phyloP scores from a whole-genome alignment of 2,113 vertebrate genomes.

The Elephas maximus region DNA sequence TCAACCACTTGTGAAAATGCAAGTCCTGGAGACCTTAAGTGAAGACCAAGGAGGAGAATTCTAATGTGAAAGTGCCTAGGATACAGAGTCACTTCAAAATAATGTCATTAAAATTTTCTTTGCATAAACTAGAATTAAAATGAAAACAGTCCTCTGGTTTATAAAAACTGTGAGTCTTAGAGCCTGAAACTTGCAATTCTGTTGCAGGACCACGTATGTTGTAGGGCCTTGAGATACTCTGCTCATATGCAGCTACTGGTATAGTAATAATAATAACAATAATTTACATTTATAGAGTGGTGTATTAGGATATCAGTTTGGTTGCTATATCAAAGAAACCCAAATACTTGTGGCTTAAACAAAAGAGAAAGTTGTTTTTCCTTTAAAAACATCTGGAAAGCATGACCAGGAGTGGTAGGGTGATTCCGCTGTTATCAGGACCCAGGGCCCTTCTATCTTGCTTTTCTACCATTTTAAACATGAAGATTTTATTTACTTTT shows the following conservation, averaged over 20 bases:
- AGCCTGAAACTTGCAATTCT: not conserved
- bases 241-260: not conserved
- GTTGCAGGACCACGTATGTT: not conserved
- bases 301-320: not conserved
- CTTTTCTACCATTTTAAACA: not conserved
- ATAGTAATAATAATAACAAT: not conserved
- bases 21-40: not conserved
- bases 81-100: not conserved
- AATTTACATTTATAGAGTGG: not conserved
- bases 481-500: not conserved
- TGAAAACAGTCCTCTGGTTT: not conserved
- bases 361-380: not conserved
- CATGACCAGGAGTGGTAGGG: not conserved
- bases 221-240: not conserved
- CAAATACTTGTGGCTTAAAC: not conserved
- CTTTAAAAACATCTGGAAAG: not conserved
- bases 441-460: not conserved
- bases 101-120: slow-evolving; percentile 13
- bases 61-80: not conserved
- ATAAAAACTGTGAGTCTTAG: not conserved
- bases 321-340: not conserved
- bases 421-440: not conserved
- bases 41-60: not conserved
- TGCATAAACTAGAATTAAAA: slow-evolving; percentile 20
- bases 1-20: not conserved